Evolutionary conservation across 1,140 invertebrate genomes (phyloP), one percentile per base, ranked within the genome.

Genomic region (Ctenoplectra terminalis): DNA sequence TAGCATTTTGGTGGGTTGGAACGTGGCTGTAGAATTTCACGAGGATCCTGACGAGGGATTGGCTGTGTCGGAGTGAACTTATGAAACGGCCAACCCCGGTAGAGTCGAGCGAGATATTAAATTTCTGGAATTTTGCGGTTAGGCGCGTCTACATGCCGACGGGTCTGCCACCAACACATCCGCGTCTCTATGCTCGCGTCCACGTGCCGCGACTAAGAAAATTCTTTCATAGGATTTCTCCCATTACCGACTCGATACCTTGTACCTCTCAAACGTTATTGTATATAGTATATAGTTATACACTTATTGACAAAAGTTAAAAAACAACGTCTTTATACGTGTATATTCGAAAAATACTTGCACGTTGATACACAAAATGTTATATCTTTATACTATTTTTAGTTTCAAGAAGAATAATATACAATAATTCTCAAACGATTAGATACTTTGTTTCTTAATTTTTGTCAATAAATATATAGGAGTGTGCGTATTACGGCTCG

Each of bases 41-140:
- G 77, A 87, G 85, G 81, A 87, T 87, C n/a, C 85, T 76, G 86
- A 61, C 64, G 85, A 80, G 87, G 90, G 88, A 89, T 88, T 89
- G 88, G 87, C 61, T 87, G 86, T 78, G 85, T 88, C 77, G 88
- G 77, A 91, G 89, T 88, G 89, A 92, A 93, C 90, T 93, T 93
- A 93, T 93, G 91, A 93, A 93, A 93, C 90, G 89, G 83, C 85
- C 86, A 84, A 84, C 86, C 85, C 74, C 73, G 85, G 73, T 71
- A 82, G 82, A 83, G 82, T 70, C 84, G 81, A 82, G 88, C 88
- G 89, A 90, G 92, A 93, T 94, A 93, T 94, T 94, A 94, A 94
- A 94, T 94, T 94, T 94, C 92, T 94, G 90, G 91, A 94, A 94
- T 94, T 93, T 93, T 92, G 93, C 90, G 93, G 93, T 90, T 87